Percentiles rank a stretch among this genome's conserved stretches.
Conservation (phyloP, 2,888 invertebrate genomes). For the Hipparchia semele region DNA sequence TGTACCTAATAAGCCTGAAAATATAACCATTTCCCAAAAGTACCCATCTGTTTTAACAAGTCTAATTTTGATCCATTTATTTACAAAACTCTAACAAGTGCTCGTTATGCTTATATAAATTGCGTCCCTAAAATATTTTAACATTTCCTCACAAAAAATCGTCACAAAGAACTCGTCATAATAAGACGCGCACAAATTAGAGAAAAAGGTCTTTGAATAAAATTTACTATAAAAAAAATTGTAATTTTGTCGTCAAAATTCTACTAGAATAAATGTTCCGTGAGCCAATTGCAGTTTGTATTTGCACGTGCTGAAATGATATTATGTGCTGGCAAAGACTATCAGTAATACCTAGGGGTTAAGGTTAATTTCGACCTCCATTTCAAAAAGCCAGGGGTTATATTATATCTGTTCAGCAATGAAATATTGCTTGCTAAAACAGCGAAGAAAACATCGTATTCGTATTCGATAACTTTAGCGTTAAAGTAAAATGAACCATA, state of each 20-base stretch:
- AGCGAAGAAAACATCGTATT: too few relatives aligned
- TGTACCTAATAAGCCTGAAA: background rate
- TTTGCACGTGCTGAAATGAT: too few relatives aligned
- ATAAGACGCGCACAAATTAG: slow-evolving; percentile 13
- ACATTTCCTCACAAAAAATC: slow-evolving; percentile 17
- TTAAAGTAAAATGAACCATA: too few relatives aligned
- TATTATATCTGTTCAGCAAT: too few relatives aligned
- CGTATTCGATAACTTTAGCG: too few relatives aligned
- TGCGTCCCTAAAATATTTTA: slow-evolving; percentile 21
- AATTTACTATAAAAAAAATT: background rate
- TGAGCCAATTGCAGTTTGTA: too few relatives aligned
- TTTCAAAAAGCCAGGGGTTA: too few relatives aligned
- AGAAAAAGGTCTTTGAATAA: slow-evolving; percentile 3
- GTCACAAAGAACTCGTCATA: slow-evolving; percentile 16
- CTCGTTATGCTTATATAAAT: slow-evolving; percentile 26
- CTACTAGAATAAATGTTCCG: background rate
- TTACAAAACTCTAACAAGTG: slow-evolving; percentile 23
- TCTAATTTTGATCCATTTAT: slow-evolving; percentile 30
- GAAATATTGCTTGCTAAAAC: too few relatives aligned
- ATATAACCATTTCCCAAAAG: slow-evolving; percentile 4
- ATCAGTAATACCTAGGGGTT: too few relatives aligned
- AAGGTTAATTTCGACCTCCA: too few relatives aligned
- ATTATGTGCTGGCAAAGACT: too few relatives aligned
- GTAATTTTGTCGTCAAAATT: background rate
- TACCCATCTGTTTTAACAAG: slow-evolving; percentile 15